These are phyloP conservation scores for Cariama cristata DNA, from an alignment of 2,113 vertebrate genomes.

Conservation along the genomic window DNA sequence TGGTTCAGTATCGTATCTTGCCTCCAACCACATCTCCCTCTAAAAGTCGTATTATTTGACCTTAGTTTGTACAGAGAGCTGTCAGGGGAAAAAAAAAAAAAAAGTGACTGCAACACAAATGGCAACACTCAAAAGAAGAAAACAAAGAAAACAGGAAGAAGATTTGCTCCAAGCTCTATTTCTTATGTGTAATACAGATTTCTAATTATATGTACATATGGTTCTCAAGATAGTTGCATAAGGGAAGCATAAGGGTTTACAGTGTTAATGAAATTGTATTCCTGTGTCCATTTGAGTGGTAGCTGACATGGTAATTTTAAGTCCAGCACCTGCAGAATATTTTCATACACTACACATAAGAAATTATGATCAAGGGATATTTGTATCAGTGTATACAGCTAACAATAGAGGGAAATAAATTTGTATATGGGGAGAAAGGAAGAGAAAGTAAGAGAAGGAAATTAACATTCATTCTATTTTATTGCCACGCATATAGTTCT, in stretches of 20 bases:
- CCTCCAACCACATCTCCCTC: not conserved
- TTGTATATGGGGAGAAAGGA: not conserved
- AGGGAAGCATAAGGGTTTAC: not conserved
- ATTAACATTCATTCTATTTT: not conserved
- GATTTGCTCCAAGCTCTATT: constrained; percentile 6
- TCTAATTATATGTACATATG: not conserved
- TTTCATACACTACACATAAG: not conserved
- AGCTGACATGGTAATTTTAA: constrained; percentile 49
- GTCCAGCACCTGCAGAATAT: constrained; percentile 21
- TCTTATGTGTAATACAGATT: not conserved
- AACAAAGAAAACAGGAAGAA: not conserved
- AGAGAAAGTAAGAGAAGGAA: not conserved
- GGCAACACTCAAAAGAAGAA: not conserved
- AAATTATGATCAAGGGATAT: not conserved
- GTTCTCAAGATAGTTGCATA: not conserved
- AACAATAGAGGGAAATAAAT: not conserved
- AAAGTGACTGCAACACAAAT: constrained; percentile 14
- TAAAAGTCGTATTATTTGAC: not conserved
- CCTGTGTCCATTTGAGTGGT: constrained; percentile 5
- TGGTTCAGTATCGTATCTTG: not conserved
- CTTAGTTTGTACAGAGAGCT: not conserved
- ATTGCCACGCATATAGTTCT: not conserved
- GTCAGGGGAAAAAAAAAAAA: not conserved
- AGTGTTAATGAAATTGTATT: not conserved
- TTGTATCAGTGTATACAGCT: not conserved